Percentiles rank a stretch among this genome's conserved stretches.
These are phyloP conservation scores for Mastomys natalensis DNA, from an alignment of 2,113 vertebrate species.

Conservation along the genomic window DNA sequence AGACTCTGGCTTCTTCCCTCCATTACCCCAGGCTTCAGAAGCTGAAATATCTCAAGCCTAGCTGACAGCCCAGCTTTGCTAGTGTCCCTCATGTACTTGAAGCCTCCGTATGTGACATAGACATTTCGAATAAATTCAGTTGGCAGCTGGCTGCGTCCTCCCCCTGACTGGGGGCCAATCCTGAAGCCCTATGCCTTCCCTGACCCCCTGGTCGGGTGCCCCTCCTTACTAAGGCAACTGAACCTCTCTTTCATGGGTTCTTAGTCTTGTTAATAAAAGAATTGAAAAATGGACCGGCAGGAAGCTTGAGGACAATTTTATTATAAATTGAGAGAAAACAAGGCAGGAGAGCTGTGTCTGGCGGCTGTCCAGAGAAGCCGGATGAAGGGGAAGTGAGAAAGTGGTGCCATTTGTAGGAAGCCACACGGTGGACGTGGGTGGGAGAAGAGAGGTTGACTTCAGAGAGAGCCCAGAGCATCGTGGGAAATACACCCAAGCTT, in stretches of 20 bases:
- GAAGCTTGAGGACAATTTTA: background rate
- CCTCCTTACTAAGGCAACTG: background rate
- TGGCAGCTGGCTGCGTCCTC: background rate
- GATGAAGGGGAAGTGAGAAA: background rate
- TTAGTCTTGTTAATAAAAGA: background rate
- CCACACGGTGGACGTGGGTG: background rate
- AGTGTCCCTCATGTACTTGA: background rate
- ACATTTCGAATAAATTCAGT: background rate
- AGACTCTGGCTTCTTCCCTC: background rate
- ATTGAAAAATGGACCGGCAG: background rate
- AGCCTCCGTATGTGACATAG: background rate
- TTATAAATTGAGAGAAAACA: background rate
- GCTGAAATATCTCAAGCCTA: fast-evolving
- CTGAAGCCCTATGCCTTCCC: background rate
- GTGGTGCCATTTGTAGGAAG: background rate
- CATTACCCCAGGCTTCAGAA: background rate
- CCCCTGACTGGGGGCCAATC: background rate
- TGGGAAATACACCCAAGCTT: background rate
- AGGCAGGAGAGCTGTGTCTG: background rate
- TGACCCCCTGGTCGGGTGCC: background rate
- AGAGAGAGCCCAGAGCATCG: background rate
- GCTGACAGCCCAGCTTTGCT: background rate
- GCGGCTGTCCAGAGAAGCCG: background rate
- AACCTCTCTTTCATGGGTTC: background rate
- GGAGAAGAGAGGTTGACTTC: background rate